Evolutionary conservation across 2,113 vertebrate species (phyloP), one percentile per base, ranked within the genome.

Genomic region (Poeciliopsis retropinna): DNA sequence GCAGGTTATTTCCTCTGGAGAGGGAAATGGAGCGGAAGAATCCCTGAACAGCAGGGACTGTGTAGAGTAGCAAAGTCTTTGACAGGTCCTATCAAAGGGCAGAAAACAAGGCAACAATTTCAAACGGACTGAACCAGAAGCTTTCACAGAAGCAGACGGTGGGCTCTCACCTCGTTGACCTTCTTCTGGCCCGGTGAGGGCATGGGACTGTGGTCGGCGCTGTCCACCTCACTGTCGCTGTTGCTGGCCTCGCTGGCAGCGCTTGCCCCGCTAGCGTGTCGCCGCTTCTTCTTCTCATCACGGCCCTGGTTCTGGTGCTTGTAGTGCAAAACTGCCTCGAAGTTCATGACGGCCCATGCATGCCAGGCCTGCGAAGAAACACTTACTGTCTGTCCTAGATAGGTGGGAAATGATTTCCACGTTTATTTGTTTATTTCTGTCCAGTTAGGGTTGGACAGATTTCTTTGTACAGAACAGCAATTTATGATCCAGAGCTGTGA

Each of bases 341-440:
- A 99, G 87, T 99, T 99, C 98, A 99, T 99, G 91, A 99, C 98
- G 0, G 98, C 98, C 97, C 98, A 99, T 0, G 98, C 98, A 0
- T 99, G 98, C 98, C 98, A 99, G 68, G 98, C 98, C 98, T 99
- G 92, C 10, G 4, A 1, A 73, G 0, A 81, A 22, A 80, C n/a
- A 15, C 80, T 73, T 57, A n/a, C 61, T 51, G 25, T 62, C 64
- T 44, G 37, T 41, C 25, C 60, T 34, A n/a, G 65, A 62, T 70
- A 13, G 1, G 68, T 47, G 70, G 76, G 28, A 82, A 86, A 80
- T 74, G 19, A 74, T 31, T 90, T 78, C 27, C 63, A 83, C 19
- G n/a, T 88, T 73, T 72, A 63, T 75, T 78, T 54, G 41, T 67
- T 70, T 1, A 80, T 82, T 77, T 83, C n/a, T n/a, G n/a, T n/a